A percentile compares a stretch with the other conserved stretches of the same genome.
phyloP scores from a whole-genome alignment of 2,797 vertebrate species.

The Eulemur albifrons region DNA sequence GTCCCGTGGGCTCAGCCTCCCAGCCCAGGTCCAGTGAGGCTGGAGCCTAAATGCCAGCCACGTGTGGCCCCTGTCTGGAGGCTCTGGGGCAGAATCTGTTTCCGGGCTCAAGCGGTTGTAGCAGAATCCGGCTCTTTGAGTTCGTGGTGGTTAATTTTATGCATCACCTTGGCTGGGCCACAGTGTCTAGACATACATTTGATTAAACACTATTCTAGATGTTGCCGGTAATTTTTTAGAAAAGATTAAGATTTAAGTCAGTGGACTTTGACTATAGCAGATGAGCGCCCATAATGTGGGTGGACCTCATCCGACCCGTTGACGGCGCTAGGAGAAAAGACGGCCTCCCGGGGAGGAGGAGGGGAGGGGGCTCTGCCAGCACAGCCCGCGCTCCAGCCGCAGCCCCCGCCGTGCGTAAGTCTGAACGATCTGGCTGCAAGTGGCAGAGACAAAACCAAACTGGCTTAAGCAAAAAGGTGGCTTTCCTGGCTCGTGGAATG shows the following conservation, averaged over 20 bases:
- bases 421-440: not conserved
- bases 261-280: not conserved
- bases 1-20: not conserved
- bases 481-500: not conserved
- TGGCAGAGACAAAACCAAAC: not conserved
- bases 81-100: too few species aligned
- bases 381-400: too few species aligned
- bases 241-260: not conserved
- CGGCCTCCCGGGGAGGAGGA: not conserved
- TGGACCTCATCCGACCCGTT: not conserved
- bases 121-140: not conserved
- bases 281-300: not conserved
- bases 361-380: not conserved
- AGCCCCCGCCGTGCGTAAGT: not conserved
- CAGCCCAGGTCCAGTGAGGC: not conserved
- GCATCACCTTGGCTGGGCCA: not conserved
- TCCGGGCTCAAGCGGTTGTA: not conserved
- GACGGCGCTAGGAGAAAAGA: not conserved
- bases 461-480: not conserved
- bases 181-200: not conserved
- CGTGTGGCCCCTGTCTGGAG: too few species aligned
- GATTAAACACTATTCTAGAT: not conserved
- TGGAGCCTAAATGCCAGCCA: rapidly evolving
- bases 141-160: not conserved
- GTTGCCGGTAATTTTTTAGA: not conserved